Conservation (phyloP, 2,113 vertebrate genomes). For the Bambusicola thoracicus region DNA sequence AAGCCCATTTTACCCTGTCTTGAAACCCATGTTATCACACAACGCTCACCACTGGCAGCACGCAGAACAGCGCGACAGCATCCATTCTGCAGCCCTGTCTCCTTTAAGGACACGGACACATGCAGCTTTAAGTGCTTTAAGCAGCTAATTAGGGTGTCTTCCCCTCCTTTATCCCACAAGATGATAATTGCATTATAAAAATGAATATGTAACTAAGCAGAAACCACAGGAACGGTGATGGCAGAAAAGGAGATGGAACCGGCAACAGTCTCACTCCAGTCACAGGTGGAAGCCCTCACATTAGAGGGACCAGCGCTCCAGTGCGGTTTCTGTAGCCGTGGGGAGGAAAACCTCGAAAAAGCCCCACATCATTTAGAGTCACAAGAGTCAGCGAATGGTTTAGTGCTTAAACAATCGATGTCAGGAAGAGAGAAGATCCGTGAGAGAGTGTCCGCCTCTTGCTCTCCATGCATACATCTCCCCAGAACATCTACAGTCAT, state of each 20-base stretch:
- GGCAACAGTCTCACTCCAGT: conserved; percentile 50
- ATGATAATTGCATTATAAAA: conserved; percentile 80
- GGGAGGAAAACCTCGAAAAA: conserved; percentile 75
- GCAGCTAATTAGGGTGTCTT: conserved; percentile 78
- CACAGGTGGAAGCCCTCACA: conserved; percentile 73
- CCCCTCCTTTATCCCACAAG: conserved; percentile 74
- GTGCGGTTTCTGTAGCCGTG: conserved; percentile 73
- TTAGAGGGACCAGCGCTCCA: conserved; percentile 50
- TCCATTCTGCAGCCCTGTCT: conserved; percentile 17
- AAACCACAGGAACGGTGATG: conserved; percentile 77
- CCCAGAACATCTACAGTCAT: conserved; percentile 48
- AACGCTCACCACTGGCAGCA: background rate
- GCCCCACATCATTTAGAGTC: conserved; percentile 63
- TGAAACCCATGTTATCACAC: conserved; percentile 19
- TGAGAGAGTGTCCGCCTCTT: conserved; percentile 38
- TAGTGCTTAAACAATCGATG: conserved; percentile 76
- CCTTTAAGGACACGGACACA: conserved; percentile 60
- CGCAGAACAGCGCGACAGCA: background rate
- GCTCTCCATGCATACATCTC: conserved; percentile 35
- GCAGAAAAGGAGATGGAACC: conserved; percentile 65
- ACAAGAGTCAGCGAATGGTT: conserved; percentile 60
- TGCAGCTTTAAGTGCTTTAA: conserved; percentile 66
- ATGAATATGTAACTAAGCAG: conserved; percentile 78
- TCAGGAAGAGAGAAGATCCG: conserved; percentile 66
- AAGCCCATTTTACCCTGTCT: conserved; percentile 21